Evolutionary conservation across 2,113 vertebrate genomes (phyloP), one percentile per base, ranked within the genome.

Genomic region (Amazona guildingii): DNA sequence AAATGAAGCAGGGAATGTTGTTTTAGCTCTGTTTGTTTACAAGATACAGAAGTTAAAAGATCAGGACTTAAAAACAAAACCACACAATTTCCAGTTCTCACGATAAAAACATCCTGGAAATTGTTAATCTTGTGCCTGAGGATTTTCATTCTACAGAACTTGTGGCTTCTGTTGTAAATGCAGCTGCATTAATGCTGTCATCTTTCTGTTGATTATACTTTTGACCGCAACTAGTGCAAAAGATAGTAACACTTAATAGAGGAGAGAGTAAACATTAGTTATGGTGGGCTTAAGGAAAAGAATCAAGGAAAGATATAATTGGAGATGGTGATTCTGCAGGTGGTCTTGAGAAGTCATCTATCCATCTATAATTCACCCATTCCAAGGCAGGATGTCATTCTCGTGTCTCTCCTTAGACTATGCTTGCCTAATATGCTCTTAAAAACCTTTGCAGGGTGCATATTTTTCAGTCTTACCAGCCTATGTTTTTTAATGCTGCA

Each of bases 391-490:
- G 11, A 61, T 79, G 52, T 13, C n/a, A 59, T 75, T 70, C n/a
- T 37, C 2, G 1, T 35, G 21, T 48, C 44, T 44, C 5, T 78
- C 23, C 41, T 27, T 27, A 59, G 18, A 28, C n/a, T 69, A 33
- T 2, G 1, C 9, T 69, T 62, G 11, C 25, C 25, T 57, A 28
- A 20, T 4, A 10, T 0, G 0, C 17, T 76, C 37, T 74, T 83
- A 28, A 27, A 70, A 89, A 41, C 3, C 6, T 33, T 73, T 52
- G 13, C 12, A 81, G 41, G 10, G 4, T 59, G 8, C 1, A 2
- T 27, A 67, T 49, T 54, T 41, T 77, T 92, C 39, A 67, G 0
- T 49, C 37, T 74, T 66, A 69, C 68, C 59, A 73, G 14, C 7
- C 23, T 59, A 33, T 28, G 4, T 17, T 11, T 95, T 88, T 69